Conservation (phyloP, 92 coral and sea anemone species). For the Epizoanthus ramosus region DNA sequence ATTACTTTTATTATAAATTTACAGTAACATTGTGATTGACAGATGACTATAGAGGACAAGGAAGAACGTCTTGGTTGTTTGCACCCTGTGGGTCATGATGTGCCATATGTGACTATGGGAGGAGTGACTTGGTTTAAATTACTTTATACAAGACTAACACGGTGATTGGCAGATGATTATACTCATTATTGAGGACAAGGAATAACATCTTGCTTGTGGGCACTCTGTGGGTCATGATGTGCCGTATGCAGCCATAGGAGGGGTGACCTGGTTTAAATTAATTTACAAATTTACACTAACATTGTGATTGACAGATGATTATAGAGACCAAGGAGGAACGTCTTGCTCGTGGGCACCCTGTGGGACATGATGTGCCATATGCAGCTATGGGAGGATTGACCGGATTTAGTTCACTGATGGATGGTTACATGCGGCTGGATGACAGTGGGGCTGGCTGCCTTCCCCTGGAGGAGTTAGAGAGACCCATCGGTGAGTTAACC, state of each 20-base stretch:
- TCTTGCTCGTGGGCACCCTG: slow-evolving; percentile 86
- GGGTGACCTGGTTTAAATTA: slow-evolving; percentile 22
- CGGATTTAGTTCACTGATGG: slow-evolving; percentile 94
- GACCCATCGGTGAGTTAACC: slow-evolving; percentile 67
- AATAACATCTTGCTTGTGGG: neutral
- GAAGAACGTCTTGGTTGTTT: slow-evolving; percentile 88
- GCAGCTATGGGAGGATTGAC: slow-evolving; percentile 99
- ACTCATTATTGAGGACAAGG: slow-evolving; percentile 84
- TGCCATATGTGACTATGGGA: slow-evolving; percentile 97
- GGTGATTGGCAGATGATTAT: slow-evolving; percentile 60
- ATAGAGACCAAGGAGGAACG: slow-evolving; percentile 96
- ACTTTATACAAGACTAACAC: slow-evolving; percentile 61
- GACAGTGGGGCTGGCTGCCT: slow-evolving; percentile 97
- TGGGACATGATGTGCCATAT: slow-evolving; percentile 96
- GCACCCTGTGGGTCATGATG: slow-evolving; percentile 94
- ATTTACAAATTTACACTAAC: neutral
- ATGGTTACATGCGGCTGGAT: slow-evolving; percentile 95
- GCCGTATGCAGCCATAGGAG: slow-evolving; percentile 56
- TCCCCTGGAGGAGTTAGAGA: slow-evolving; percentile 69
- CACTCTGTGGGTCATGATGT: slow-evolving; percentile 44
- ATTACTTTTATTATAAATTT: slow-evolving; percentile 90
- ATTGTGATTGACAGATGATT: slow-evolving; percentile 60
- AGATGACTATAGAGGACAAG: slow-evolving; percentile 86
- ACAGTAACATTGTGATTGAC: too few relatives aligned
- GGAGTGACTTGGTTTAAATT: slow-evolving; percentile 93